These are phyloP conservation scores for Temnothorax rugatulus DNA, from an alignment of 2,888 invertebrate genomes.

Conservation along the genomic window DNA sequence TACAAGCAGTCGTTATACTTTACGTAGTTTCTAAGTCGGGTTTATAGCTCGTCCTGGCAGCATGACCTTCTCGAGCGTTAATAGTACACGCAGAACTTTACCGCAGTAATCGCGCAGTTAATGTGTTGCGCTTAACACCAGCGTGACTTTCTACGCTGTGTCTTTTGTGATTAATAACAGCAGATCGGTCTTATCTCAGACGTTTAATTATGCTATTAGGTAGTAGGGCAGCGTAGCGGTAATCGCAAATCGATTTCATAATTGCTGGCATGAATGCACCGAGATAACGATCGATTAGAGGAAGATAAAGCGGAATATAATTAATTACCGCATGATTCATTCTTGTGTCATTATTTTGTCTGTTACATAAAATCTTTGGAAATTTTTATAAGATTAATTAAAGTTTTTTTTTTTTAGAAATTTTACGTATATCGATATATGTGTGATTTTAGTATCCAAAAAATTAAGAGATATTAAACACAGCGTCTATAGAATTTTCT, in stretches of 20 bases:
- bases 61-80: constrained; percentile 39
- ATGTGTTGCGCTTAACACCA: constrained; percentile 27
- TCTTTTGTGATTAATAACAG: constrained; percentile 31
- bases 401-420: not conserved
- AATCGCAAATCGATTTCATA: constrained; percentile 46
- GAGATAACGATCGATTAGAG: constrained; percentile 29
- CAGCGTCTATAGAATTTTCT: not conserved
- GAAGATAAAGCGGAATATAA: constrained; percentile 16
- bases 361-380: not conserved
- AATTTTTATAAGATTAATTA: not conserved
- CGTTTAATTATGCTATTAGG: constrained; percentile 47
- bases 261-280: constrained; percentile 31
- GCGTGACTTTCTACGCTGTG: constrained; percentile 7
- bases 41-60: constrained; percentile 48
- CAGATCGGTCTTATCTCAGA: constrained; percentile 42
- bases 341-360: constrained; percentile 20
- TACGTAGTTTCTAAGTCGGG: constrained; percentile 37
- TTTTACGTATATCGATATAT: not conserved
- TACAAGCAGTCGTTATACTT: constrained; percentile 39
- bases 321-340: constrained; percentile 18
- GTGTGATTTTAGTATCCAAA: not conserved
- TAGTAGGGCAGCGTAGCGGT: constrained; percentile 20
- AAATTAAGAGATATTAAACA: not conserved
- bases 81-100: constrained; percentile 30
- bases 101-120: constrained; percentile 11